Conservation (phyloP, 2,797 vertebrate species). For the Esox masquinongy region DNA sequence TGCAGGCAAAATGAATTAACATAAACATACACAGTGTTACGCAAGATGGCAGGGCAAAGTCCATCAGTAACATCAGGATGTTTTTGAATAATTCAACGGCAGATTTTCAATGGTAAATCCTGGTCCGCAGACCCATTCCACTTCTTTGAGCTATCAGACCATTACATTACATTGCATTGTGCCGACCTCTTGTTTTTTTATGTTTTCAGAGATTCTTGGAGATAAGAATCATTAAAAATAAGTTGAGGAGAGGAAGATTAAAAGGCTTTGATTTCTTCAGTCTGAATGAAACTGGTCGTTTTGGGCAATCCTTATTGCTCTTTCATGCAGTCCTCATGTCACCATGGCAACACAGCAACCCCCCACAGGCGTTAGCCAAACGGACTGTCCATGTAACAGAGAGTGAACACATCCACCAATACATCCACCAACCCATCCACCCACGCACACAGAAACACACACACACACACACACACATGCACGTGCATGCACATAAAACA, state of each 20-base stretch:
- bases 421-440: constrained; percentile 49
- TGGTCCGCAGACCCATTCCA: background rate
- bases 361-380: constrained; percentile 81
- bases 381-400: constrained; percentile 78
- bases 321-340: constrained; percentile 80
- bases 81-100: background rate
- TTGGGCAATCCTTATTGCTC: constrained; percentile 80
- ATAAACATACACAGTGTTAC: background rate
- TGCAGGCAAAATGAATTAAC: background rate
- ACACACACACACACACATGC: constrained; percentile 10
- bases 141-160: background rate
- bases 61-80: background rate
- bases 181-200: background rate
- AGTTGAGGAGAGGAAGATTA: constrained; percentile 3
- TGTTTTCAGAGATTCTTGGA: background rate
- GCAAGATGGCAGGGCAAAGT: background rate
- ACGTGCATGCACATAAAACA: constrained; percentile 3
- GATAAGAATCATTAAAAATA: background rate
- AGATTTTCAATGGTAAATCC: background rate
- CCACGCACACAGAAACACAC: constrained; percentile 14
- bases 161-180: background rate
- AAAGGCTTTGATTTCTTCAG: constrained; percentile 47
- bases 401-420: constrained; percentile 71
- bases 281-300: constrained; percentile 77
- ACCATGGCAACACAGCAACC: constrained; percentile 83